Evolutionary conservation across 2,113 vertebrate genomes (phyloP).

Genomic region (Aleadryas rufinucha): DNA sequence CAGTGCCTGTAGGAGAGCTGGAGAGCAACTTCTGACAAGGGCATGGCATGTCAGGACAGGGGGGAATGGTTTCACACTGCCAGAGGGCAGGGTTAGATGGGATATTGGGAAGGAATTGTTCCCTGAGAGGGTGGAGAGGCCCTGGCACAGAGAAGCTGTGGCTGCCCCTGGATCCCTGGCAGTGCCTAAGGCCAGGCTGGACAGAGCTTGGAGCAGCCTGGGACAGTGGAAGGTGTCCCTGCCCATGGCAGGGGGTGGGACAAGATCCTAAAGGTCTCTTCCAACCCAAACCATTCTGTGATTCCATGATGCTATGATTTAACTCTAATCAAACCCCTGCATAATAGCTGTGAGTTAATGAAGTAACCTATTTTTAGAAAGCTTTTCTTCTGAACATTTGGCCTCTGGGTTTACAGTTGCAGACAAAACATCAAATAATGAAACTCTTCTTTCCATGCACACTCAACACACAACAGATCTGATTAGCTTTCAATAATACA

Average conservation of each 20-base stretch:
- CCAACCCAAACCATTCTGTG: background rate
- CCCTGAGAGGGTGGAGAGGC: fast-evolving
- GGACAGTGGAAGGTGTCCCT: background rate
- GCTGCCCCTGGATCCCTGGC: background rate
- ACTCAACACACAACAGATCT: background rate
- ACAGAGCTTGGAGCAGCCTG: fast-evolving
- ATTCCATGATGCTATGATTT: background rate
- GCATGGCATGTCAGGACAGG: fast-evolving
- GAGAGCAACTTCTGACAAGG: too few species aligned
- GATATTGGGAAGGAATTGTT: background rate
- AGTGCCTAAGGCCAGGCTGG: background rate
- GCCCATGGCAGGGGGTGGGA: background rate
- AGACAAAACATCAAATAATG: background rate
- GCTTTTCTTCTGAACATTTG: background rate
- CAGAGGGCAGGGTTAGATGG: background rate
- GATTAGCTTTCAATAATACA: slow-evolving; percentile 30
- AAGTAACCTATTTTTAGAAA: background rate
- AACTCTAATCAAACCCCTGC: background rate
- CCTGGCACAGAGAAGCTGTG: background rate
- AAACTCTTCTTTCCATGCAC: background rate
- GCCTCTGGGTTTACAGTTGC: background rate
- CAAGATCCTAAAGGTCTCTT: background rate
- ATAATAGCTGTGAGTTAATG: background rate
- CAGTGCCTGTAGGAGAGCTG: background rate
- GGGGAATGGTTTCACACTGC: background rate